Conservation (phyloP, 2,797 vertebrate species). For the Sparus aurata region DNA sequence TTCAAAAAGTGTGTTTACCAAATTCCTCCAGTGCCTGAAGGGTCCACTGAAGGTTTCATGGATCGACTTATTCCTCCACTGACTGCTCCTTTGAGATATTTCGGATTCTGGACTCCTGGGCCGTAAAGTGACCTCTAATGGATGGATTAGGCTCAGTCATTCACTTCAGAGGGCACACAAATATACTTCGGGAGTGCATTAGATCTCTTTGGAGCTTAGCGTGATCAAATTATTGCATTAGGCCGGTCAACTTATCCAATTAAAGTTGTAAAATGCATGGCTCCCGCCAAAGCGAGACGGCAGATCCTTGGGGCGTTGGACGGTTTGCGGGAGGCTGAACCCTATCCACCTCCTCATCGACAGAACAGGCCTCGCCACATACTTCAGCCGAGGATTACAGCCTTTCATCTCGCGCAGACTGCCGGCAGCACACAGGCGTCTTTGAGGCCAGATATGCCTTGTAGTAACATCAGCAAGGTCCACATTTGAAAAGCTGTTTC, state of each 20-base stretch:
- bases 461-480: slow-evolving; percentile 65
- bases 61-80: slow-evolving; percentile 51
- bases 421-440: slow-evolving; percentile 67
- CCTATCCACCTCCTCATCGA: slow-evolving; percentile 61
- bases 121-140: slow-evolving; percentile 74
- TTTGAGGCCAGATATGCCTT: slow-evolving; percentile 70
- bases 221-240: slow-evolving; percentile 83
- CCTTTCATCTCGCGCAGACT: slow-evolving; percentile 74
- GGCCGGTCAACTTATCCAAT: slow-evolving; percentile 79
- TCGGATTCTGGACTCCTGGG: slow-evolving; percentile 50
- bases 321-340: slow-evolving; percentile 54
- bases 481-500: slow-evolving; percentile 60
- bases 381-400: slow-evolving; percentile 74
- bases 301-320: slow-evolving; percentile 58
- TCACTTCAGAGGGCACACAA: slow-evolving; percentile 68
- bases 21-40: slow-evolving; percentile 46
- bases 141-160: slow-evolving; percentile 70
- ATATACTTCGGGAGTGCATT: slow-evolving; percentile 69
- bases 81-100: slow-evolving; percentile 64
- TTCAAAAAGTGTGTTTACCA: slow-evolving; percentile 15
- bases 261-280: slow-evolving; percentile 76
- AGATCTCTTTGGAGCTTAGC: slow-evolving; percentile 74
- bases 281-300: slow-evolving; percentile 53
- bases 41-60: slow-evolving; percentile 40
- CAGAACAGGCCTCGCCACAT: slow-evolving; percentile 61